Evolutionary conservation across 2,797 vertebrate genomes (phyloP).

Genomic region (Silurus aristotelis): DNA sequence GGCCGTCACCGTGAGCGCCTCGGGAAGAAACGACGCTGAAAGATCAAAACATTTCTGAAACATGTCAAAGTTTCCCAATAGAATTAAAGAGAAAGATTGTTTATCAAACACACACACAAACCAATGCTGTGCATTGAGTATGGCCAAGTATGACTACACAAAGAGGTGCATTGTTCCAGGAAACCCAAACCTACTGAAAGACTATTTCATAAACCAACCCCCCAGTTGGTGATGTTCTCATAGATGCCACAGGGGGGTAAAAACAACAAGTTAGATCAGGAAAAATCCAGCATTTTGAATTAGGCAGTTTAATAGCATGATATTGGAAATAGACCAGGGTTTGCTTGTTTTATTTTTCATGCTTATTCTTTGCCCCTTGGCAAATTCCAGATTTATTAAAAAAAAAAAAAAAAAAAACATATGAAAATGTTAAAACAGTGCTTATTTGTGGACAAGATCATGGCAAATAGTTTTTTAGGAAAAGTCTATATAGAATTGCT

Average conservation of each 20-base stretch:
- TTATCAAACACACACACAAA: background rate
- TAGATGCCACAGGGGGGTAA: slow-evolving; percentile 17
- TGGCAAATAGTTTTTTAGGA: background rate
- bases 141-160: slow-evolving; percentile 37
- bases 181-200: slow-evolving; percentile 28
- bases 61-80: background rate
- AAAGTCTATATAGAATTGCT: background rate
- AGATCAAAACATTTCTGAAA: slow-evolving; percentile 27
- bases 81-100: background rate
- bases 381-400: slow-evolving; percentile 29
- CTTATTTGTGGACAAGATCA: slow-evolving; percentile 1
- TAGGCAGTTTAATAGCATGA: slow-evolving; percentile 20
- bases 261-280: slow-evolving; percentile 32
- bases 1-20: slow-evolving; percentile 80
- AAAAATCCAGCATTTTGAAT: slow-evolving; percentile 9
- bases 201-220: slow-evolving; percentile 20
- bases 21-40: slow-evolving; percentile 81
- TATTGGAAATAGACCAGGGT: slow-evolving; percentile 2
- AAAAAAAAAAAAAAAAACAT: background rate
- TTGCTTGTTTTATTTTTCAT: slow-evolving; percentile 24
- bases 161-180: slow-evolving; percentile 40
- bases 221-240: slow-evolving; percentile 30
- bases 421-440: slow-evolving; percentile 6
- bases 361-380: background rate
- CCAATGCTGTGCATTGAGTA: background rate